Base-by-base conservation (phyloP, 2,888 invertebrate species). In the Drosophila macrospina region DNA sequence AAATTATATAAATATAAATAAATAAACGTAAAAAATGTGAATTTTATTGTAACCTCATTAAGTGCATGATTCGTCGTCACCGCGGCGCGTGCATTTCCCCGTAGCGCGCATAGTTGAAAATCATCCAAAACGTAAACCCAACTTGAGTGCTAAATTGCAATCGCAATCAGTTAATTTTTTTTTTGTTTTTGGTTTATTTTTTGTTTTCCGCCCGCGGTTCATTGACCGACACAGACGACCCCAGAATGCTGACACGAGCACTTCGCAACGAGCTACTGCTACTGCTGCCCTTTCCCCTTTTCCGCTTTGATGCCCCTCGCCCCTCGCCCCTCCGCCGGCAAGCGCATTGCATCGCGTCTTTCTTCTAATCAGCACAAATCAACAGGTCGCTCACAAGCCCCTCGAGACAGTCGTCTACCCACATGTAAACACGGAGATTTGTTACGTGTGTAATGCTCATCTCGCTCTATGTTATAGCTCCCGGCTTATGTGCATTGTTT, bases 161-260 rank as follows among this genome's bases (percentile, higher is more conserved):
- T 15, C 57, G 74, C 62, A 79, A 86, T 79, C 81, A 83, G 59
- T 86, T 74, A 7, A 1, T 28, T 80, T 26, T 36, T 26, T 39
- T 61, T 32, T n/a, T n/a, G n/a, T n/a, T n/a, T n/a, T n/a, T n/a
- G n/a, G n/a, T n/a, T n/a, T n/a, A n/a, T n/a, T n/a, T 28, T 39
- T 75, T 78, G 75, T 80, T 83, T 83, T 79, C 78, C 77, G 81
- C 64, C 51, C 42, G 54, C 36, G 51, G 83, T 83, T 83, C 83
- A 77, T 64, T 77, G 83, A 86, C 83, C 83, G 76, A 61, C 78
- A 68, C 66, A 64, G 67, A 69, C 81, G 86, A 83, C 86, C 83
- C 71, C 71, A 85, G 51, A 81, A 34, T 74, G 86, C 83, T 83
- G 86, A 83, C 86, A 84, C 69, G 84, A 72, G 79, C 84, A 51